These are phyloP conservation scores for Aplysia californica DNA, from an alignment of 1,140 invertebrate genomes.

Conservation along the genomic window DNA sequence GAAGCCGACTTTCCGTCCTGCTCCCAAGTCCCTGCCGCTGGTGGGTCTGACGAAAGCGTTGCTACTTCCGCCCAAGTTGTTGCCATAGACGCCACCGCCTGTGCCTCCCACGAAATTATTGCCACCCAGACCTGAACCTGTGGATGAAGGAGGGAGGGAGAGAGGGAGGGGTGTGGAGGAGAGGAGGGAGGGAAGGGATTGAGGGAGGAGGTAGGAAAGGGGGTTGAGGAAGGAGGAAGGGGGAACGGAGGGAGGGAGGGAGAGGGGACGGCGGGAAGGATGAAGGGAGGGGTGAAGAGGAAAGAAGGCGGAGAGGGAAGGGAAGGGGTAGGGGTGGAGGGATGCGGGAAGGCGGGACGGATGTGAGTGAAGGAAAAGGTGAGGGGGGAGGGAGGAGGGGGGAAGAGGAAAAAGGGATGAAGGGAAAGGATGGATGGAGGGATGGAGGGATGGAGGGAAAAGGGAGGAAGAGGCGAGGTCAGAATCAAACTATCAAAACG, in stretches of 20 bases:
- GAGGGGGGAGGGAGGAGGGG: neutral
- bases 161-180: neutral
- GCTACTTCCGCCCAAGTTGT: too few species aligned
- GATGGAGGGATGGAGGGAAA: neutral
- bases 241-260: neutral
- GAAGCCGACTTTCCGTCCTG: too few species aligned
- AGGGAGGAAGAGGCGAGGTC: neutral
- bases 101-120: too few species aligned
- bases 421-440: neutral
- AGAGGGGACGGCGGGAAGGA: neutral
- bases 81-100: too few species aligned
- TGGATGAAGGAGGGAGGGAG: conserved; percentile 1
- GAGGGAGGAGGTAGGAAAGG: neutral
- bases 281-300: neutral
- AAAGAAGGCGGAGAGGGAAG: neutral
- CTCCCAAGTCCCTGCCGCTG: too few species aligned
- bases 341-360: neutral
- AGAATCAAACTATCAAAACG: neutral
- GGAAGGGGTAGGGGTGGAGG: neutral
- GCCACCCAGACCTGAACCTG: too few species aligned
- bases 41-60: too few species aligned
- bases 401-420: neutral
- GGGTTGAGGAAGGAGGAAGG: neutral
- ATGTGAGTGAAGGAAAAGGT: neutral
- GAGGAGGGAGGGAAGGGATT: neutral